These are phyloP conservation scores for Rhagium mordax DNA, from an alignment of 2,888 invertebrate genomes.

Conservation along the genomic window DNA sequence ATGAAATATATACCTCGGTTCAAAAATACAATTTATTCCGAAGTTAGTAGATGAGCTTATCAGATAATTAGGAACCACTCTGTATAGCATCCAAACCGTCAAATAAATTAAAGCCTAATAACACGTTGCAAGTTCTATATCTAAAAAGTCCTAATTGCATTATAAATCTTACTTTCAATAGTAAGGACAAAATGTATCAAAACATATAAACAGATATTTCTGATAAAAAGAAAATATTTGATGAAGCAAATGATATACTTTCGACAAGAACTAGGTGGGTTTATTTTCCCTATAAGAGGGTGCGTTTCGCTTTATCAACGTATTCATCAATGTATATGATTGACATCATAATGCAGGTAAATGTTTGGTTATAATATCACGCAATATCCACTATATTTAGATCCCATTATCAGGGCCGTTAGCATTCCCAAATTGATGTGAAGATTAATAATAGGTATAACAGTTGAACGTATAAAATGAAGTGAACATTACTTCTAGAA, in stretches of 20 bases:
- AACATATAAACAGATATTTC: not conserved
- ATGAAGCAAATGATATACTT: conserved; percentile 3
- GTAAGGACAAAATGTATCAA: not conserved
- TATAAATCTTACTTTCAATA: not conserved
- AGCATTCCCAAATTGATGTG: conserved; percentile 8
- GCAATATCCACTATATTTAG: conserved; percentile 27
- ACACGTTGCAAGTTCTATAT: no score
- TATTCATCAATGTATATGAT: conserved; percentile 19
- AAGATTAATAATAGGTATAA: conserved; percentile 14
- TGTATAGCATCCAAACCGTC: no score
- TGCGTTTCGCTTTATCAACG: not conserved
- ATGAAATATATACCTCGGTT: no score
- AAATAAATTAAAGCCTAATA: no score
- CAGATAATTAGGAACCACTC: no score
- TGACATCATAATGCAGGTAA: conserved; percentile 26
- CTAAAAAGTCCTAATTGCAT: not conserved
- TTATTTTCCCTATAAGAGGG: not conserved
- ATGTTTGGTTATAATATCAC: conserved; percentile 13
- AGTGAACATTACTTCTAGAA: not conserved
- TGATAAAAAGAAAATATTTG: conserved; percentile 5
- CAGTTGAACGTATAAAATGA: conserved; percentile 5
- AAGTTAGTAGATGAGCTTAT: no score
- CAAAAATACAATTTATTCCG: no score
- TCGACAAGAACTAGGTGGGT: not conserved
- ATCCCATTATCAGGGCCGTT: conserved; percentile 17